Evolutionary conservation across 2,888 invertebrate species (phyloP).

Genomic region (Oligia fasciuncula): DNA sequence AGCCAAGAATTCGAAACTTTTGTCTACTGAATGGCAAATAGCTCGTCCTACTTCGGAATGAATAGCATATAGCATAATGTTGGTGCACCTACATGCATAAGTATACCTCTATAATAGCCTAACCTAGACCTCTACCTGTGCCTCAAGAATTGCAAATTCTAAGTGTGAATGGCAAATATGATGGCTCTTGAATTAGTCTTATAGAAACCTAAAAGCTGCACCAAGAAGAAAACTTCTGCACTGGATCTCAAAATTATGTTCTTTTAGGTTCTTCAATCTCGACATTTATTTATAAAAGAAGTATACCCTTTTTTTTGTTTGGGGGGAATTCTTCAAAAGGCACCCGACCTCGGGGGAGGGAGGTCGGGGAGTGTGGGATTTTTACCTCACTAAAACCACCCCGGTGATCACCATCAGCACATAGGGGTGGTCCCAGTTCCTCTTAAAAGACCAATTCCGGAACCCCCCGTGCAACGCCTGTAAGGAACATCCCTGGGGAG

Average conservation of each 20-base stretch:
- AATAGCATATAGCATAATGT: conserved; percentile 25
- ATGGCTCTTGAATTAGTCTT: not conserved
- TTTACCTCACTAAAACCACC: too few species aligned
- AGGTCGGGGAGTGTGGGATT: too few species aligned
- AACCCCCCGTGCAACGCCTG: too few species aligned
- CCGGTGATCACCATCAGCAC: too few species aligned
- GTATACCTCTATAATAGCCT: not conserved
- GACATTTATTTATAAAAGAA: not conserved
- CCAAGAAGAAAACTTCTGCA: not conserved
- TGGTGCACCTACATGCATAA: not conserved
- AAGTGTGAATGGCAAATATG: too few species aligned
- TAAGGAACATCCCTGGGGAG: too few species aligned
- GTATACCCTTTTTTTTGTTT: too few species aligned
- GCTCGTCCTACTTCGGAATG: conserved; percentile 22
- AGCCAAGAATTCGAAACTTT: conserved; percentile 52
- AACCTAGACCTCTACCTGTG: not conserved
- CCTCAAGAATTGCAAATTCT: not conserved
- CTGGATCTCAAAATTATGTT: not conserved
- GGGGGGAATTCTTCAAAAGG: too few species aligned
- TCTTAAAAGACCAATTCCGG: too few species aligned
- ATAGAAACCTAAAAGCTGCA: not conserved
- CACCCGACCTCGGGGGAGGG: too few species aligned
- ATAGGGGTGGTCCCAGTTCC: too few species aligned
- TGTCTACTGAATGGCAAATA: conserved; percentile 47
- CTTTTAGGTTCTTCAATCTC: not conserved